A percentile compares a stretch with the other conserved stretches of the same genome.
Conservation (phyloP, 2,888 invertebrate genomes). For the Mesoligia furuncula region DNA sequence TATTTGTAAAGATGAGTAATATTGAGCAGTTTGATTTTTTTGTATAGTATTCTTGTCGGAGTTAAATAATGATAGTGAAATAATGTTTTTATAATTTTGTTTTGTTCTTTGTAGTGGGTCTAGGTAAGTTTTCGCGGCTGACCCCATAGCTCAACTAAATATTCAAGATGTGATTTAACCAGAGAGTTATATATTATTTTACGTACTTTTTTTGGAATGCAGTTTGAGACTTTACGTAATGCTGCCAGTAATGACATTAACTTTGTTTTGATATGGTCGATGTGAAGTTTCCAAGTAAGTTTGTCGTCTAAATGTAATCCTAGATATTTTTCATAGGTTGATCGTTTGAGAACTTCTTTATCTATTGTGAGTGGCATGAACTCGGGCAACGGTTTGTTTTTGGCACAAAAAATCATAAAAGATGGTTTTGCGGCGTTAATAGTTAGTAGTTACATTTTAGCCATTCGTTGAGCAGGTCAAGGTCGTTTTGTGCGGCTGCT, state of each 20-base stretch:
- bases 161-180: not conserved
- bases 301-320: not conserved
- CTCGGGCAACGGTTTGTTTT: not conserved
- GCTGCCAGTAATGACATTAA: not conserved
- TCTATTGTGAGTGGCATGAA: conserved; percentile 4
- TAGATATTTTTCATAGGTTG: not conserved
- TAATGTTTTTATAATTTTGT: not conserved
- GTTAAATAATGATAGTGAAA: not conserved
- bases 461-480: not conserved
- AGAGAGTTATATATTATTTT: not conserved
- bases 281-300: not conserved
- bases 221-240: no score
- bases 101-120: no score
- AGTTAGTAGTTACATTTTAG: not conserved
- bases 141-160: not conserved
- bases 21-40: not conserved
- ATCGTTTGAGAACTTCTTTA: conserved; percentile 1
- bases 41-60: not conserved
- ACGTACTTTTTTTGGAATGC: not conserved
- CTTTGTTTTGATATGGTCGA: not conserved
- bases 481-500: not conserved
- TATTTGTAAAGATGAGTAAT: not conserved
- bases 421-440: no score
- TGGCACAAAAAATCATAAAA: not conserved
- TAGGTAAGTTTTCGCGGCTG: not conserved